Base-by-base conservation (phyloP, 2,888 invertebrate species). In the Tuberolachnus salignus region DNA sequence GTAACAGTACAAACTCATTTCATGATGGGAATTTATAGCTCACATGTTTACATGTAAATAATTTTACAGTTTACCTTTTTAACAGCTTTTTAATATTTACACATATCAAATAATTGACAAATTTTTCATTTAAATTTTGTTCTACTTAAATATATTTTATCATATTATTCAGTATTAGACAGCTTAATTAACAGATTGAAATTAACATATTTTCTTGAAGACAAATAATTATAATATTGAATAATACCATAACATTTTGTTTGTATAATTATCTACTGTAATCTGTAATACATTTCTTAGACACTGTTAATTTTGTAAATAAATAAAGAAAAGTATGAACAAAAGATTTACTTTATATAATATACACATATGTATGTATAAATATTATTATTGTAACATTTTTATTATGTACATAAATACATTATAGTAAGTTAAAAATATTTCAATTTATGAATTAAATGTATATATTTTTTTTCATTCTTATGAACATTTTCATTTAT, bases 1-100 rank as follows among this genome's bases (percentile, higher is more conserved):
- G 94, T 89, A 94, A 94, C 89, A 95, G 95, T 87, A 94, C 95
- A 84, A 93, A 94, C 85, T 93, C 93, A 88, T 94, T 94, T 88
- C 94, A 94, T 84, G 92, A 93, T 85, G 92, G 91, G 87, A 91
- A 91, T 87, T 90, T 91, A 85, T 91, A 90, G 88, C 69, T 59
- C 59, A 53, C 34, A 21, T 59, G 13, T 61, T 57, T 59, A 42
- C 16, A 8, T 78, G 67, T 78, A 67, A 69, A 67, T 78, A 67
- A 57, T 57, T 66, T 69, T 57, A 78, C 21, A 42, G 46, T 69
- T 34, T 67, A 59, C n/a, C 67, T 59, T 69, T 74, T 49, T 78
- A 69, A 78, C 78, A 78, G 69, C 78, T 78, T 78, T 67, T 78
- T 69, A 78, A 67, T 78, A 67, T 78, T 74, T 75, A 69, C 69